Evolutionary conservation across 2,797 vertebrate species (phyloP).

Genomic region (Enteromius thamalakanensis): DNA sequence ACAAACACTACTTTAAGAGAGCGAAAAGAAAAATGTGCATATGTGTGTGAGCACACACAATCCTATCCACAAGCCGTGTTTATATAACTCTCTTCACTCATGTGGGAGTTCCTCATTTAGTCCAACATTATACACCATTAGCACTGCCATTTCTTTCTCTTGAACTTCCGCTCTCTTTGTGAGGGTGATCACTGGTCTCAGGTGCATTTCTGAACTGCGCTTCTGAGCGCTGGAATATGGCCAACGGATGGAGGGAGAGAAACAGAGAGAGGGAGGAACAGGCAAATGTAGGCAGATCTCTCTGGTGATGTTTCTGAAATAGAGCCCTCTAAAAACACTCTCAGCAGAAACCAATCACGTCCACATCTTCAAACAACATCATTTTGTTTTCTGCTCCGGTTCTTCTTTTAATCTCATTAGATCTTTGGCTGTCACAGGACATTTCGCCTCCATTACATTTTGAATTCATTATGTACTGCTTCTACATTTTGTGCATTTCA

Average conservation of each 20-base stretch:
- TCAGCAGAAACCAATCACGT: not conserved
- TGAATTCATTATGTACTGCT: slow-evolving; percentile 12
- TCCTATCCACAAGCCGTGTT: slow-evolving; percentile 31
- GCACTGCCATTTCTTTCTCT: slow-evolving; percentile 25
- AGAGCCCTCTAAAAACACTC: slow-evolving; percentile 12
- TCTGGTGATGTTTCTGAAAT: slow-evolving; percentile 42
- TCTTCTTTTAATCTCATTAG: slow-evolving; percentile 11
- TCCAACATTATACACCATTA: slow-evolving; percentile 47
- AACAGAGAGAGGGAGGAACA: slow-evolving; percentile 22
- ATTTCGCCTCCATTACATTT: slow-evolving; percentile 15
- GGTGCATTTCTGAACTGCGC: slow-evolving; percentile 20
- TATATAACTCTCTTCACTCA: slow-evolving; percentile 33
- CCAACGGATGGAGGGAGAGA: slow-evolving; percentile 20
- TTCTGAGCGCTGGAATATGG: slow-evolving; percentile 24
- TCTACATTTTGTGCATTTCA: not conserved
- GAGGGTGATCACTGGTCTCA: slow-evolving; percentile 30
- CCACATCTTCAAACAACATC: slow-evolving; percentile 24
- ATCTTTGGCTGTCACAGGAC: slow-evolving; percentile 9
- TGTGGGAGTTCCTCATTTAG: slow-evolving; percentile 48
- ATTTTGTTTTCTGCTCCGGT: not conserved
- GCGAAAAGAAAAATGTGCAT: not conserved
- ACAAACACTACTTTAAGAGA: not conserved
- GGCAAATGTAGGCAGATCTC: slow-evolving; percentile 45
- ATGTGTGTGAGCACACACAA: not conserved
- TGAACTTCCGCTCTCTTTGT: slow-evolving; percentile 20